phyloP scores from a whole-genome alignment of 2,797 vertebrate genomes.

The Takifugu ocellatus region DNA sequence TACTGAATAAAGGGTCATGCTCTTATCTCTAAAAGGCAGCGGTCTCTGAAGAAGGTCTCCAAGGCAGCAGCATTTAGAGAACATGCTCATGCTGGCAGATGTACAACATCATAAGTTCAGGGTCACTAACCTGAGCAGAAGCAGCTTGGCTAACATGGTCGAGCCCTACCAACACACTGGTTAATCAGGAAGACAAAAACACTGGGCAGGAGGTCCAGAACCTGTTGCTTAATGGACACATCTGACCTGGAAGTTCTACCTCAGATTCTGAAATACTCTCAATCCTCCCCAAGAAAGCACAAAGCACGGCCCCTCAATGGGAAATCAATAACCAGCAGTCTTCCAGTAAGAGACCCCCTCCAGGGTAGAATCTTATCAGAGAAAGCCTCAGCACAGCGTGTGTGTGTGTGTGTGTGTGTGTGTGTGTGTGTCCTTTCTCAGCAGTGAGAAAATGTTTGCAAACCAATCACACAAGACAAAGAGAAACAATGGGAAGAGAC shows the following conservation, averaged over 20 bases:
- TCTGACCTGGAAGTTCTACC: constrained; percentile 31
- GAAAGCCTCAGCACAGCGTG: neutral
- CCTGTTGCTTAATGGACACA: constrained; percentile 6
- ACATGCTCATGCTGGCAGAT: constrained; percentile 31
- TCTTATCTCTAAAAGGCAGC: constrained; percentile 67
- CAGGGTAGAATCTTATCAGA: constrained; percentile 23
- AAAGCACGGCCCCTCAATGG: constrained; percentile 24
- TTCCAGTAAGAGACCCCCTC: constrained; percentile 28
- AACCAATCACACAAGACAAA: constrained; percentile 7
- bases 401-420: neutral
- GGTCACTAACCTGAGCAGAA: constrained; percentile 24
- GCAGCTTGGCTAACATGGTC: constrained; percentile 5
- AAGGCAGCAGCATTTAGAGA: constrained; percentile 46
- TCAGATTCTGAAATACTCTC: neutral
- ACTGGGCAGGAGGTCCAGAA: constrained; percentile 6
- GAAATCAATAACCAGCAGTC: constrained; percentile 39
- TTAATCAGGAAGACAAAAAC: constrained; percentile 21
- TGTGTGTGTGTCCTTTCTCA: constrained; percentile 10
- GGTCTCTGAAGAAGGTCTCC: constrained; percentile 56
- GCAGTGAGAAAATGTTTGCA: constrained; percentile 6
- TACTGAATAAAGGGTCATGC: constrained; percentile 54
- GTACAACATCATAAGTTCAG: constrained; percentile 27
- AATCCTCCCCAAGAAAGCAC: constrained; percentile 19
- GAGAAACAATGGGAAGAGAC: constrained; percentile 23
- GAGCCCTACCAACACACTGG: neutral